Evolutionary conservation across 2,113 vertebrate species (phyloP), one percentile per base, ranked within the genome.

Genomic region (Picathartes gymnocephalus): DNA sequence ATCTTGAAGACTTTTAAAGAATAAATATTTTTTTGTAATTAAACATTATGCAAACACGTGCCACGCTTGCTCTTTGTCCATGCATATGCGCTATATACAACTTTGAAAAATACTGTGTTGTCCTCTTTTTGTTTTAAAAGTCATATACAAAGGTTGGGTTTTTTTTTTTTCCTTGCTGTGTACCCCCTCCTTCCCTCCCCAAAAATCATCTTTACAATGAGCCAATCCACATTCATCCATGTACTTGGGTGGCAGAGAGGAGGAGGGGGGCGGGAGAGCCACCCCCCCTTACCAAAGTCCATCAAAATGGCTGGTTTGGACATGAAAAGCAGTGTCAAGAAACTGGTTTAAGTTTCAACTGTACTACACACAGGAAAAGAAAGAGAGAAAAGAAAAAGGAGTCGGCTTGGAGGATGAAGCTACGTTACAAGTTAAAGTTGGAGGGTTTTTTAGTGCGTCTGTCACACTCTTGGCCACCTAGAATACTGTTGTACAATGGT

Each of bases 11-110:
- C 98, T 98, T 98, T 98, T 98, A 99, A 99, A 99, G 99, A 99
- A 99, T 99, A 99, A 99, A 99, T 99, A 99, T 99, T 98, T 99
- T 97, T 98, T 98, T 98, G 98, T 98, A 98, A 98, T 99, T 99
- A 98, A 98, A 99, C 99, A 99, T 98, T 98, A 99, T 99, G 99
- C 99, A 99, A 99, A 99, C 98, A 99, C 99, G 99, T 99, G 99
- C 99, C 99, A 99, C 99, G 98, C 99, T 98, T 99, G 98, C 98
- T 98, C 98, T 98, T 98, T 98, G 97, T 99, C 98, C 99, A 99
- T 99, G 99, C 99, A 99, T 99, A 99, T 99, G 99, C 98, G 97
- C 98, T 99, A 99, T 99, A 99, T 99, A 99, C 99, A 99, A 99
- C 98, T 98, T 99, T 99, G 98, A 99, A 99, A 99, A 99, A 99